Percentiles rank a stretch among this genome's conserved stretches.
Conservation (phyloP, 1,140 invertebrate genomes). For the Rhopalosiphum maidis region DNA sequence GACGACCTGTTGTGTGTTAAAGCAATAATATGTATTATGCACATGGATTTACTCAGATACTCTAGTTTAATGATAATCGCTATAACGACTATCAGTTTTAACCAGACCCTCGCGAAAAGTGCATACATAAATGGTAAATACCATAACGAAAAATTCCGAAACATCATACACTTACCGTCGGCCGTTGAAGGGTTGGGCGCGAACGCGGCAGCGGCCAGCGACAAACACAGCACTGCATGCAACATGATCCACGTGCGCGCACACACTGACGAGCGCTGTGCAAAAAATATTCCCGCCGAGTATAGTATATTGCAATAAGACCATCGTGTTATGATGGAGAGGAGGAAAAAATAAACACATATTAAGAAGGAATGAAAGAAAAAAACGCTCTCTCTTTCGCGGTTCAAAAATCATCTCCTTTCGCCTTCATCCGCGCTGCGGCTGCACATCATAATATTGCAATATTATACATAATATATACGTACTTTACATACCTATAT, state of each 20-base stretch:
- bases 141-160: neutral
- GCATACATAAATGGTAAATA: neutral
- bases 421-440: conserved; percentile 10
- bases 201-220: neutral
- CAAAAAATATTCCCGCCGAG: neutral
- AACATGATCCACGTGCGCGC: conserved; percentile 41
- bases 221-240: conserved; percentile 29
- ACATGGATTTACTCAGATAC: too few species aligned
- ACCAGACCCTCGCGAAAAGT: neutral
- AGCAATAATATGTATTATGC: too few species aligned
- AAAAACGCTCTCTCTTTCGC: conserved; percentile 57
- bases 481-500: too few species aligned
- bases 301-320: neutral
- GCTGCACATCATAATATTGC: neutral
- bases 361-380: neutral
- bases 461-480: neutral
- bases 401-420: conserved; percentile 17
- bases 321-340: neutral
- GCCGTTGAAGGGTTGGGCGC: neutral
- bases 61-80: too few species aligned
- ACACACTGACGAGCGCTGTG: neutral
- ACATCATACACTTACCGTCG: conserved; percentile 17
- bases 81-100: too few species aligned
- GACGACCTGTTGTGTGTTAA: too few species aligned
- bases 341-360: neutral